Evolutionary conservation across 2,888 invertebrate species (phyloP), one percentile per base, ranked within the genome.

Genomic region (Acleris laterana): DNA sequence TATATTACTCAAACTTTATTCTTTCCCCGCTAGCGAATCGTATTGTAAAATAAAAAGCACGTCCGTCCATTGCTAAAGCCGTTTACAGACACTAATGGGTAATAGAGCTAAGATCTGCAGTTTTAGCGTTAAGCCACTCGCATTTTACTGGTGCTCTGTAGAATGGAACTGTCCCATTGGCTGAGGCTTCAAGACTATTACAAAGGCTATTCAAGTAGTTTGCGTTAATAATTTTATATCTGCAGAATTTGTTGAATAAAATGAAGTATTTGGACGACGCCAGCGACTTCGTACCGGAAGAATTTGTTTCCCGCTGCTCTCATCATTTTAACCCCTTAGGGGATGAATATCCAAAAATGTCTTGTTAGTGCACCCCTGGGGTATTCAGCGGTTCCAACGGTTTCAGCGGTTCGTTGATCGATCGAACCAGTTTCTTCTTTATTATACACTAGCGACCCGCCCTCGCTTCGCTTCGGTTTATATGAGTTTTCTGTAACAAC

Each of bases 61-160:
- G 22, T 50, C 50, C 51, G 46, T 5, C 56, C 46, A 58, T 58
- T 53, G 38, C 48, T 52, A 17, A 59, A 64, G 59, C 52, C 52
- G 48, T 59, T 53, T 32, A 22, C 20, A 25, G 51, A 63, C 58
- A 20, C 32, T 58, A 63, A 63, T 63, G 51, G 57, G 52, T 25
- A 63, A 60, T 64, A 42, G 53, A 53, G 38, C 48, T 64, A 53
- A 64, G 57, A 62, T 53, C 22, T 60, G 53, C 53, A 60, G 53
- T 64, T 60, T 53, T 25, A 53, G 20, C 17, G 42, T 13, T 19
- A 52, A 55, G 48, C 57, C 46, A 28, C 11, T 16, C 16, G 22
- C 13, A 28, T 44, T 57, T 25, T 55, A 57, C 44, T 57, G 25
- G 46, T n/a, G 22, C n/a, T 28, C 46, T 13, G 19, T 13, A 16